These are phyloP conservation scores for Leptopilina boulardi DNA, from an alignment of 1,140 invertebrate genomes.

Conservation along the genomic window DNA sequence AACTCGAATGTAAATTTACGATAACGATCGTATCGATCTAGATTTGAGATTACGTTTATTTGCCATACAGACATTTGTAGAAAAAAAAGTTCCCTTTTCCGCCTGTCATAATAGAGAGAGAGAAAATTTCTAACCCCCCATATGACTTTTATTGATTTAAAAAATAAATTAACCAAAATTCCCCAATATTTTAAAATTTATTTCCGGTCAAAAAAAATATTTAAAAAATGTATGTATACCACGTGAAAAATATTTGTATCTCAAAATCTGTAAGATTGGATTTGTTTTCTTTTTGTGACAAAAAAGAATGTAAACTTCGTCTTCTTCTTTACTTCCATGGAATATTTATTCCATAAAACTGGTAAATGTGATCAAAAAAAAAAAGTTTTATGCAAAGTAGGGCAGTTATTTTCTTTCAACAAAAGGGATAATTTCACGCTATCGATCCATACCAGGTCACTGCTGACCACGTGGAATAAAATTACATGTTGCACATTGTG, in stretches of 20 bases:
- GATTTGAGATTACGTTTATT: constrained; percentile 23
- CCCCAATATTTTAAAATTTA: no score
- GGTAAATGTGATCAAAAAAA: neutral
- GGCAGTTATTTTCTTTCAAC: constrained; percentile 18
- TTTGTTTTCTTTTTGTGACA: no score
- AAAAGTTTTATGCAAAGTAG: constrained; percentile 1
- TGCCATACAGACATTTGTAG: neutral
- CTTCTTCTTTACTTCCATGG: no score
- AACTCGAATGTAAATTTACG: constrained; percentile 21
- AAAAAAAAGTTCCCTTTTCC: neutral
- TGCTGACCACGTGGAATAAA: neutral
- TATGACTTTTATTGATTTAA: neutral
- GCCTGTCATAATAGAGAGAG: neutral
- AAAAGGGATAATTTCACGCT: constrained; percentile 6
- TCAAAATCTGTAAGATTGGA: no score
- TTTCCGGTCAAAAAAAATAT: no score
- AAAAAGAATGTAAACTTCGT: no score
- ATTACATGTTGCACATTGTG: neutral
- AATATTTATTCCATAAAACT: neutral
- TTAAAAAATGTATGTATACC: no score
- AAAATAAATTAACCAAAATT: no score
- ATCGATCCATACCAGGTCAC: constrained; percentile 10
- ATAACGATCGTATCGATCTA: constrained; percentile 20
- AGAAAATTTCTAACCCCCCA: neutral
- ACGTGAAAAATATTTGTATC: no score